Conservation (phyloP, 2,797 vertebrate genomes). For the Sebastes iracundus region DNA sequence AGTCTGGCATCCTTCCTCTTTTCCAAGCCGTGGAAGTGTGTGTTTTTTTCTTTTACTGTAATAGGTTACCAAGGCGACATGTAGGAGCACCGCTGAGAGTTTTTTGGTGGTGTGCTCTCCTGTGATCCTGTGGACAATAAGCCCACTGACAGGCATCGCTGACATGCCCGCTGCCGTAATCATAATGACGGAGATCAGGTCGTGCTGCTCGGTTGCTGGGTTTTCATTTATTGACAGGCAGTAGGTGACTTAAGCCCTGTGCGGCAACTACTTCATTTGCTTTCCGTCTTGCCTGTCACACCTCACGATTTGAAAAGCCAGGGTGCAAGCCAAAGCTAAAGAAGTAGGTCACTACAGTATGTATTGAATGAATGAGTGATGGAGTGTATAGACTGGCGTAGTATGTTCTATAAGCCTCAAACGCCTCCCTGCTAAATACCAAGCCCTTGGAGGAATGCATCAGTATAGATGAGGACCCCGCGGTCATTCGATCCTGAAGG, state of each 20-base stretch:
- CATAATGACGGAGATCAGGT: conserved; percentile 48
- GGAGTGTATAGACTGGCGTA: not conserved
- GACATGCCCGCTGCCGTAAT: conserved; percentile 50
- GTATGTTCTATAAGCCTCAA: conserved; percentile 36
- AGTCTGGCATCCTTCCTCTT: conserved; percentile 57
- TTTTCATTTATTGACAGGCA: conserved; percentile 37
- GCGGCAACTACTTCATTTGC: conserved; percentile 25
- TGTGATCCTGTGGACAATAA: conserved; percentile 59
- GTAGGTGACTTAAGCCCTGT: not conserved
- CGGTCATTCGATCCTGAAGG: conserved; percentile 61
- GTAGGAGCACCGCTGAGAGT: conserved; percentile 36
- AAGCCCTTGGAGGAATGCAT: conserved; percentile 51
- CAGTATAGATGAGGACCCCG: conserved; percentile 54
- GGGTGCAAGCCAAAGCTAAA: conserved; percentile 17
- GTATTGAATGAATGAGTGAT: conserved; percentile 13
- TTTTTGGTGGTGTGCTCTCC: conserved; percentile 40
- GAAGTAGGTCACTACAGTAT: conserved; percentile 55
- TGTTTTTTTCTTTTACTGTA: conserved; percentile 30
- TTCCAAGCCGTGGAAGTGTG: conserved; percentile 29
- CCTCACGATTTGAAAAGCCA: conserved; percentile 24
- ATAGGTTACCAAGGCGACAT: conserved; percentile 75
- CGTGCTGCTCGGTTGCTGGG: conserved; percentile 9
- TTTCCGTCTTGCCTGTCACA: conserved; percentile 33
- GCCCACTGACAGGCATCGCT: conserved; percentile 31
- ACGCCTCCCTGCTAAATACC: conserved; percentile 54